Conservation (phyloP, 2,113 vertebrate species). For the Elachura formosa region DNA sequence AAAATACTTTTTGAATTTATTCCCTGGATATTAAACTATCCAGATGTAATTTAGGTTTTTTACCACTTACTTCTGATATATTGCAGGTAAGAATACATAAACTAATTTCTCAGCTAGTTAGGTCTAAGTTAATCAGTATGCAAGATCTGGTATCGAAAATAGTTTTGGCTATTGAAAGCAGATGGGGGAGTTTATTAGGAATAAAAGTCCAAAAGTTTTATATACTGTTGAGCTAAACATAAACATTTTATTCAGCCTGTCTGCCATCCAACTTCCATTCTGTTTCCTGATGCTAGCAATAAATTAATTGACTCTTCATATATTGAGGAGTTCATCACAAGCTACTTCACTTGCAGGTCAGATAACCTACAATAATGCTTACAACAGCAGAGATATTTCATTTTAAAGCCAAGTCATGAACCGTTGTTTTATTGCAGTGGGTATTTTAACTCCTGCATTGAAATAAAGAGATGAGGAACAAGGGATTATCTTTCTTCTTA, state of each 20-base stretch:
- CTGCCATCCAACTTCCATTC: not conserved
- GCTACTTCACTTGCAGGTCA: not conserved
- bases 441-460: not conserved
- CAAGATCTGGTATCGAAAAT: not conserved
- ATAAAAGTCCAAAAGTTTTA: not conserved
- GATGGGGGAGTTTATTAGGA: not conserved
- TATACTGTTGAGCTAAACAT: not conserved
- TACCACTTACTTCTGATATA: not conserved
- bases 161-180: constrained; percentile 46
- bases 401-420: constrained; percentile 29
- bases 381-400: not conserved
- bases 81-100: not conserved
- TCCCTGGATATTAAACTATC: not conserved
- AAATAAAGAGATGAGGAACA: not conserved
- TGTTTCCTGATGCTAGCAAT: not conserved
- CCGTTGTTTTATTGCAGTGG: not conserved
- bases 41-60: not conserved
- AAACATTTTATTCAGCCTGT: not conserved
- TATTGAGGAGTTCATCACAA: not conserved
- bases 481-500: not conserved
- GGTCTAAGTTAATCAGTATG: not conserved
- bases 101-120: not conserved
- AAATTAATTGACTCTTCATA: constrained; percentile 37
- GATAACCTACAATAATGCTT: not conserved
- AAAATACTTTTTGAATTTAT: not conserved